A percentile compares a stretch with the other conserved stretches of the same genome.
phyloP scores from a whole-genome alignment of 2,113 vertebrate species.

The Bubalus kerabau region DNA sequence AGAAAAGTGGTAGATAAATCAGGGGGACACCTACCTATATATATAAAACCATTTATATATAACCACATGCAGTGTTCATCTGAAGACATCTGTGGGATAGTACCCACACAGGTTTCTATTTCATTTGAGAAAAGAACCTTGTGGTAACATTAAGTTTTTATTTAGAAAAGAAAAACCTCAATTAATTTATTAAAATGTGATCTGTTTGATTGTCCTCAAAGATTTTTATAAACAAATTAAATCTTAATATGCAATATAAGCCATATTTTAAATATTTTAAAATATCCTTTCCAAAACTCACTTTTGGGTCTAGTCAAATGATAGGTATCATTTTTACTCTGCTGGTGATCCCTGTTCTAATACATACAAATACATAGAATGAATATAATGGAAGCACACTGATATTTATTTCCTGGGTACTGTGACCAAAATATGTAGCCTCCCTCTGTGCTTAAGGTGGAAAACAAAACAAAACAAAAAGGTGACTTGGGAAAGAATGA shows the following conservation, averaged over 20 bases:
- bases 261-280: neutral
- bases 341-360: neutral
- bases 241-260: neutral
- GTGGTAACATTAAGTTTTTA: neutral
- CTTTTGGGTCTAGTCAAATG: neutral
- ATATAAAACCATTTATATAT: neutral
- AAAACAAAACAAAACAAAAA: neutral
- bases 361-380: neutral
- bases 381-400: neutral
- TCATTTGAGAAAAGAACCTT: neutral
- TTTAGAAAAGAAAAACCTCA: neutral
- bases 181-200: constrained; percentile 1
- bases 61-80: neutral
- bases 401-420: neutral
- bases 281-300: neutral
- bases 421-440: neutral
- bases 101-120: neutral
- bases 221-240: neutral
- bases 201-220: neutral
- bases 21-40: neutral
- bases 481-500: neutral
- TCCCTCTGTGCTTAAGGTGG: neutral
- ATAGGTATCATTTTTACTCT: neutral
- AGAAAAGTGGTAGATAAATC: neutral
- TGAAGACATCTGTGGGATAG: neutral